These are phyloP conservation scores for Labeo rohita DNA, from an alignment of 2,113 vertebrate genomes.

Conservation along the genomic window DNA sequence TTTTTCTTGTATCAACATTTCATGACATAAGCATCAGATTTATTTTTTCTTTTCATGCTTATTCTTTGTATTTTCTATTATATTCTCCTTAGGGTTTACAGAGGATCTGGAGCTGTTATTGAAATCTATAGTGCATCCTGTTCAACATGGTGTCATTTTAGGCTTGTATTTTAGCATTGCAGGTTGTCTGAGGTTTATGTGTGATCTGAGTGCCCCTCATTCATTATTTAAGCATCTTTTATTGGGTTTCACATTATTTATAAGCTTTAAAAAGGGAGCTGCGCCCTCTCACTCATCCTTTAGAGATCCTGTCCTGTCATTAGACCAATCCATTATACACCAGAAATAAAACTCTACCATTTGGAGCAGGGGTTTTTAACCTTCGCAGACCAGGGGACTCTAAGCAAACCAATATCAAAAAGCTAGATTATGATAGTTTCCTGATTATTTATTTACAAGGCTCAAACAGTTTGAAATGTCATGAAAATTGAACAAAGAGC, in stretches of 20 bases:
- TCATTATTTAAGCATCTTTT: constrained; percentile 59
- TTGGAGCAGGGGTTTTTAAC: not conserved
- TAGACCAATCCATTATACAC: constrained; percentile 16
- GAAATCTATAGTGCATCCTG: not conserved
- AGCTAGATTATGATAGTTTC: not conserved
- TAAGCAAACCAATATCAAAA: not conserved
- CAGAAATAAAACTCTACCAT: not conserved
- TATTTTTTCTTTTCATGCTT: not conserved
- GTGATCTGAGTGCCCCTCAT: constrained; percentile 49
- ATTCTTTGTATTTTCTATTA: not conserved
- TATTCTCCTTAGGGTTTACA: not conserved
- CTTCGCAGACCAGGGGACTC: not conserved
- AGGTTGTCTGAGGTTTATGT: constrained; percentile 40
- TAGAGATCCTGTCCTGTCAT: constrained; percentile 25
- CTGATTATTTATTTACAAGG: not conserved
- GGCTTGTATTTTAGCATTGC: constrained; percentile 21
- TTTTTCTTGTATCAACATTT: not conserved
- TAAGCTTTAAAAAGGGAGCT: constrained; percentile 49
- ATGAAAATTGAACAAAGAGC: no score
- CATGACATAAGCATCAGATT: not conserved
- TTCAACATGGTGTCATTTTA: not conserved
- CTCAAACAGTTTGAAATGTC: not conserved
- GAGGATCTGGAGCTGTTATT: not conserved
- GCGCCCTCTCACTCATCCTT: constrained; percentile 33
- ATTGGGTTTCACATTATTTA: constrained; percentile 61